Evolutionary conservation across 2,888 invertebrate species (phyloP).

Genomic region (Polietes domitor): DNA sequence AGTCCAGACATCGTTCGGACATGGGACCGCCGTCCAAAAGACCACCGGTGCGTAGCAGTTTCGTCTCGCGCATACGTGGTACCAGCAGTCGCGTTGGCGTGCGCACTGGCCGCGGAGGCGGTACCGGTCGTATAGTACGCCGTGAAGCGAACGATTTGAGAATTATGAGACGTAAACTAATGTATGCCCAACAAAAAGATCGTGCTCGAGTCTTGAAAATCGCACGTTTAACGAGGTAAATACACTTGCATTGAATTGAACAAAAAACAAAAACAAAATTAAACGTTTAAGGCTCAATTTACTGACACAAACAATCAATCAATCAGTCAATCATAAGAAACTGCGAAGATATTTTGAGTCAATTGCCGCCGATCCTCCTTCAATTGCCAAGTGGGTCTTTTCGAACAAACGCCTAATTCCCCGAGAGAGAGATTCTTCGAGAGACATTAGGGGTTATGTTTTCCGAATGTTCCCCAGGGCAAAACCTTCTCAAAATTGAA

Average conservation of each 20-base stretch:
- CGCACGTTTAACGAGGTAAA: slow-evolving; percentile 81
- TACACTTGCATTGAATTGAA: slow-evolving; percentile 61
- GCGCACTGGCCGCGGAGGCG: slow-evolving; percentile 75
- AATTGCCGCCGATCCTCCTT: slow-evolving; percentile 29
- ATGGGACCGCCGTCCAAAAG: slow-evolving; percentile 79
- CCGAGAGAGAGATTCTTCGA: slow-evolving; percentile 26
- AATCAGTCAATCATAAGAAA: slow-evolving; percentile 64
- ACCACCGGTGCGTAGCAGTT: slow-evolving; percentile 76
- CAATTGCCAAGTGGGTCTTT: slow-evolving; percentile 9
- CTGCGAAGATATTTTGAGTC: slow-evolving; percentile 44
- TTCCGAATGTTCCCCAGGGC: slow-evolving; percentile 32
- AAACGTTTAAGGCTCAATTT: slow-evolving; percentile 56
- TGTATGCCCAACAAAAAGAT: slow-evolving; percentile 80
- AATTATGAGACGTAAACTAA: slow-evolving; percentile 79
- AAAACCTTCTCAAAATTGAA: slow-evolving; percentile 42
- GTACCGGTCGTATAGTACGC: slow-evolving; percentile 75
- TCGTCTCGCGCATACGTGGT: slow-evolving; percentile 77
- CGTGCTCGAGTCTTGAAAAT: slow-evolving; percentile 79
- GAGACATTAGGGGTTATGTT: slow-evolving; percentile 26
- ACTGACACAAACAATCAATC: slow-evolving; percentile 66
- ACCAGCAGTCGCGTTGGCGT: slow-evolving; percentile 74
- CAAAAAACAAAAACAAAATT: too few species aligned
- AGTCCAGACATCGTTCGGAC: slow-evolving; percentile 76
- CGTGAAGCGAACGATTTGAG: slow-evolving; percentile 78
- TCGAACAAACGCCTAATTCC: slow-evolving; percentile 37